Base-by-base conservation (phyloP, 1,140 invertebrate species). In the Solenopsis fugax region DNA sequence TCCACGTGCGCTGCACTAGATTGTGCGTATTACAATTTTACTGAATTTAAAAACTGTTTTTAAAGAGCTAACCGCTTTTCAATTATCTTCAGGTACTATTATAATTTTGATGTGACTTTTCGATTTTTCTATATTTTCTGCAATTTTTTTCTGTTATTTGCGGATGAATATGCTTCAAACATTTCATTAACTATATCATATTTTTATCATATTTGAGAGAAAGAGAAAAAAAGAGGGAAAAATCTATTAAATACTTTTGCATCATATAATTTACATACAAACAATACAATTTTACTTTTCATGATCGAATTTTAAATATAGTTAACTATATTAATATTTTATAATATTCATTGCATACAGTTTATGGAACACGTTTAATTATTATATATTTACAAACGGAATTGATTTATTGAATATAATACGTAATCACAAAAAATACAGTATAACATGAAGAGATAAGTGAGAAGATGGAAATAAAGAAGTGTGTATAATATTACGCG, bases 41-140 rank as follows among this genome's bases (percentile, higher is more conserved):
- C 75, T 48, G 2, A 56, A 82, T 82, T 73, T 34, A 60, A 24
- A 56, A 34, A 45, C 58, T 41, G 41, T 37, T 18, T 72, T 72
- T 69, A 50, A 82, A 21, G 24, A 29, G 4, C 24, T 18, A 45
- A 37, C 13, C 9, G 56, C 41, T 58, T 65, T 52, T 37, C 60
- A 34, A 29, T 64, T 29, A 34, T 12, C 21, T n/a, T n/a, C 37
- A 41, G 10, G 24, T 24, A 34, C 34, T 56, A 52, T 21, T 41
- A 41, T 45, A 54, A 54, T 34, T 9, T 24, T n/a, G 2, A 41
- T 41, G 24, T 54, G 41, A 54, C n/a, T 54, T 80, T 78, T 52
- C 9, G n/a, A 77, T 77, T 48, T 10, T n/a, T 10, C 71, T 34
- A 13, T 60, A 60, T 64, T 62, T 18, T 77, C 10, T 6, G 21